These are phyloP conservation scores for Congeria kusceri DNA, from an alignment of 2,888 invertebrate species.

Conservation along the genomic window DNA sequence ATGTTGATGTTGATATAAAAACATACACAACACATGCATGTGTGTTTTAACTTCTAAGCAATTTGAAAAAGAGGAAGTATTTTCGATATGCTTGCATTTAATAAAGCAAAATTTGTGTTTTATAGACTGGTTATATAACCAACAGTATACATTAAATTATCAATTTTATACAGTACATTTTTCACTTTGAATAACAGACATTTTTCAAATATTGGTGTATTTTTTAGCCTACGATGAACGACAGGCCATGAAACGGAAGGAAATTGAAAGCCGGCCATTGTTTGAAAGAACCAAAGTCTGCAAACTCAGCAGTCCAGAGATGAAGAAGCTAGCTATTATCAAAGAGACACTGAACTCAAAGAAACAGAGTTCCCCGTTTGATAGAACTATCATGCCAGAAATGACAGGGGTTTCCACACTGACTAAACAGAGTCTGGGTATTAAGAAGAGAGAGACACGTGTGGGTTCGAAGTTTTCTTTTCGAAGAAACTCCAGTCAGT, in stretches of 20 bases:
- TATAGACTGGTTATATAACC: no score
- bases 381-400: slow-evolving; percentile 36
- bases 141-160: no score
- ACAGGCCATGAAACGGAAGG: slow-evolving; percentile 78
- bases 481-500: no score
- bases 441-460: slow-evolving; percentile 29
- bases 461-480: no score
- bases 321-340: slow-evolving; percentile 49
- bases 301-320: slow-evolving; percentile 16
- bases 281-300: slow-evolving; percentile 57
- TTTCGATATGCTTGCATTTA: background rate
- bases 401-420: slow-evolving; percentile 20
- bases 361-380: slow-evolving; percentile 41
- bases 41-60: no score
- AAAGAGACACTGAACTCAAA: slow-evolving; percentile 22
- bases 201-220: background rate
- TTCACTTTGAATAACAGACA: background rate
- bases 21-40: no score
- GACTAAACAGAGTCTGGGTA: slow-evolving; percentile 40
- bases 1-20: no score
- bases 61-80: background rate
- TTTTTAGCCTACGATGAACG: slow-evolving; percentile 80
- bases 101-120: no score
- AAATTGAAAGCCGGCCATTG: slow-evolving; percentile 75
- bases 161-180: no score